Evolutionary conservation across 2,888 invertebrate species (phyloP).

Genomic region (Alloscopus bannaensis): DNA sequence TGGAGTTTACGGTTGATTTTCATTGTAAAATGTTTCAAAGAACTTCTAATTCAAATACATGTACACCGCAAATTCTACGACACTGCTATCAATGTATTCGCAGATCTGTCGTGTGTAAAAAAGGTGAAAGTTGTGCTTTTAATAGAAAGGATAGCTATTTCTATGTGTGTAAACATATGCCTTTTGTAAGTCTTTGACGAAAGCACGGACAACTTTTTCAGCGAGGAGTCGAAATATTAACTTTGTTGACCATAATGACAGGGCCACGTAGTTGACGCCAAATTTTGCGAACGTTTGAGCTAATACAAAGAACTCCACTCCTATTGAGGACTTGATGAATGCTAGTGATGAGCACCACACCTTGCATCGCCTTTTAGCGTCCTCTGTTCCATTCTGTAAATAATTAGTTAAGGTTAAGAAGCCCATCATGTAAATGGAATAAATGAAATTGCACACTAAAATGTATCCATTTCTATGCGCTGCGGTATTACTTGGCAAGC

Average conservation of each 20-base stretch:
- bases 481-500: slow-evolving; percentile 65
- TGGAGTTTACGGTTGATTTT: background rate
- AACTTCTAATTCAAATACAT: too few relatives aligned
- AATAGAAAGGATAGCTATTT: slow-evolving; percentile 67
- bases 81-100: too few relatives aligned
- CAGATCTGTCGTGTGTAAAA: too few relatives aligned
- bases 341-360: slow-evolving; percentile 68
- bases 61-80: too few relatives aligned
- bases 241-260: slow-evolving; percentile 68
- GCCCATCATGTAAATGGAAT: too few relatives aligned
- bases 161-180: slow-evolving; percentile 63
- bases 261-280: slow-evolving; percentile 63
- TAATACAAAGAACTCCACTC: slow-evolving; percentile 67
- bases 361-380: slow-evolving; percentile 66
- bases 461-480: too few relatives aligned
- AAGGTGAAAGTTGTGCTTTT: too few relatives aligned
- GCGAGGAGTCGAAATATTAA: slow-evolving; percentile 65
- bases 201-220: slow-evolving; percentile 64
- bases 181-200: slow-evolving; percentile 65
- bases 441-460: too few relatives aligned
- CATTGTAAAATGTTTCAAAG: background rate
- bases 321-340: slow-evolving; percentile 65
- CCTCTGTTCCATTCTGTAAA: slow-evolving; percentile 65
- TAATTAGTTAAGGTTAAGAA: too few relatives aligned
- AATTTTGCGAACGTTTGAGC: slow-evolving; percentile 69